Conservation (phyloP, 2,888 invertebrate genomes). For the Drosophila incognita region DNA sequence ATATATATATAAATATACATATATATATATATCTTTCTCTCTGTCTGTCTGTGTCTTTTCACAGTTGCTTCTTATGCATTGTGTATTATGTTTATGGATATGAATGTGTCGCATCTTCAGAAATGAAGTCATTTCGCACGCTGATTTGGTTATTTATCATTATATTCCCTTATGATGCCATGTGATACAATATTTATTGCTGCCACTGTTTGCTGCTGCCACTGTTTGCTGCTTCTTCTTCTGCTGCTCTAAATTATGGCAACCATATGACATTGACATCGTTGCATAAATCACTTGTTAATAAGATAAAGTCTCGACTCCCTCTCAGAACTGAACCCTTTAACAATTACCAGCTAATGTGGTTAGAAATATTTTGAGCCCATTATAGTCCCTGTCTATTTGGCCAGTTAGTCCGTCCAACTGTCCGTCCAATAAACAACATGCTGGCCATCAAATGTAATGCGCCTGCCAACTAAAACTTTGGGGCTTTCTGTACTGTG, state of each 20-base stretch:
- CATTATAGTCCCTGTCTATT: constrained; percentile 63
- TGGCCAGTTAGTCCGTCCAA: constrained; percentile 33
- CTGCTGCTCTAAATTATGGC: constrained; percentile 60
- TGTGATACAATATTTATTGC: constrained; percentile 78
- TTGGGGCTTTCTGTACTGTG: background rate
- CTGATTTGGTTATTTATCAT: constrained; percentile 81
- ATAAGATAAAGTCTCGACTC: constrained; percentile 18
- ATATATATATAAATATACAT: background rate
- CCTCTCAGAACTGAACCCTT: constrained; percentile 46
- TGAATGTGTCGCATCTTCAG: constrained; percentile 57
- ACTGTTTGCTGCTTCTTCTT: background rate
- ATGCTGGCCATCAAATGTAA: constrained; percentile 52
- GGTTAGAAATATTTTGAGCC: constrained; percentile 40
- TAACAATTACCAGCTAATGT: constrained; percentile 53
- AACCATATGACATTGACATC: constrained; percentile 72
- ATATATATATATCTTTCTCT: background rate
- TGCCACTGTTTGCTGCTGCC: constrained; percentile 22
- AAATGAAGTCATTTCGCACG: constrained; percentile 72
- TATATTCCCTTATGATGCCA: constrained; percentile 75
- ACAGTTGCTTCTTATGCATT: constrained; percentile 40
- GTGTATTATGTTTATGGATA: constrained; percentile 58
- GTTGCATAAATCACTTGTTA: constrained; percentile 67
- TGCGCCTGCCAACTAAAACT: constrained; percentile 43
- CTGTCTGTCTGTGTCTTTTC: constrained; percentile 36
- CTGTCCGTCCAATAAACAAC: constrained; percentile 50